A percentile compares a stretch with the other conserved stretches of the same genome.
Evolutionary conservation across 2,113 vertebrate species (phyloP).

Genomic region (Progne subis): DNA sequence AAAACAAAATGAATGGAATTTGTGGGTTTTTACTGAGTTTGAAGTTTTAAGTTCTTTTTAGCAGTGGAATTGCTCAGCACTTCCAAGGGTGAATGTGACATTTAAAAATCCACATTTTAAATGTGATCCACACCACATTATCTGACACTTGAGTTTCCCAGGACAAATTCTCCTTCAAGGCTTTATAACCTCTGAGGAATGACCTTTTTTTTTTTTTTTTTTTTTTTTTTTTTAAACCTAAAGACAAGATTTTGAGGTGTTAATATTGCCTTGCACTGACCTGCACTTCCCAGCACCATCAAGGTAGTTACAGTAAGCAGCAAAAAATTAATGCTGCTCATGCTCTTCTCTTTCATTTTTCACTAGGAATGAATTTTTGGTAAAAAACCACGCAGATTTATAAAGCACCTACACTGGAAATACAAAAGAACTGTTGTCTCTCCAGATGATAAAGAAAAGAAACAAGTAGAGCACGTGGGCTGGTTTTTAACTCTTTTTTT

Average conservation of each 20-base stretch:
- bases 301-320: neutral
- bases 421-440: neutral
- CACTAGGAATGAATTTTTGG: neutral
- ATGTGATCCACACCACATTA: neutral
- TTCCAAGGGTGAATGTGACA: neutral
- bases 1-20: neutral
- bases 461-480: neutral
- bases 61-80: neutral
- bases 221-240: fast-evolving
- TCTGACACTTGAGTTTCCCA: neutral
- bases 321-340: neutral
- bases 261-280: fast-evolving
- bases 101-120: neutral
- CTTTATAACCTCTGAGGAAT: neutral
- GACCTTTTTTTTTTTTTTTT: fast-evolving
- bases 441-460: neutral
- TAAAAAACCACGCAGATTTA: neutral
- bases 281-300: neutral
- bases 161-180: neutral
- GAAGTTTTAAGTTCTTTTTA: neutral
- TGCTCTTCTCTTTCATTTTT: neutral
- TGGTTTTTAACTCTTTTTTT: neutral
- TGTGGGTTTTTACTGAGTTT: neutral
- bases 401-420: neutral
- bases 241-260: neutral